A percentile compares a stretch with the other conserved stretches of the same genome.
Conservation (phyloP, 2,797 vertebrate genomes). For the Myripristis jacobus region DNA sequence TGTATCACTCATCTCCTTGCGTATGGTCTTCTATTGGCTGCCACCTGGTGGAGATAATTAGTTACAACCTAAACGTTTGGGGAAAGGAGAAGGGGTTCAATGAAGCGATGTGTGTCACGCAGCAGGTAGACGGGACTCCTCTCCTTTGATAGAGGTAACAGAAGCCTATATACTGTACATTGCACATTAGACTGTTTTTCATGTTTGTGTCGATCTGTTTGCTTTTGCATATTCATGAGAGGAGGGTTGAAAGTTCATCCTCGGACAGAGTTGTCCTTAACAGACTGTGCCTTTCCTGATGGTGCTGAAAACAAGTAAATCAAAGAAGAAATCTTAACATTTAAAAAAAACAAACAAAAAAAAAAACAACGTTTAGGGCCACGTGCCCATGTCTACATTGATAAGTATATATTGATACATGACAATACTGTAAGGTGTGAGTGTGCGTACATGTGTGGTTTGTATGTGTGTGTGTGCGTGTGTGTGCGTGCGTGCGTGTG, state of each 20-base stretch:
- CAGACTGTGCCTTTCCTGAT: slow-evolving; percentile 96
- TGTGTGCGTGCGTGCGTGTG: slow-evolving; percentile 52
- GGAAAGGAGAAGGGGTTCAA: no score
- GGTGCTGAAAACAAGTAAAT: slow-evolving; percentile 89
- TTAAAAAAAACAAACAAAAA: slow-evolving; percentile 65
- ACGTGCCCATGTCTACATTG: slow-evolving; percentile 64
- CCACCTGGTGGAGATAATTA: no score
- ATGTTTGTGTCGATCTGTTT: not conserved
- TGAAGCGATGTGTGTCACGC: no score
- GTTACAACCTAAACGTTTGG: no score
- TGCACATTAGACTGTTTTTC: not conserved
- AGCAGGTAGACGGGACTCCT: no score
- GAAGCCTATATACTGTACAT: slow-evolving; percentile 14
- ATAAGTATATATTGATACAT: slow-evolving; percentile 74
- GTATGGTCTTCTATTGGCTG: no score
- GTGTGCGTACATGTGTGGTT: slow-evolving; percentile 54
- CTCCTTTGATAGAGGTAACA: no score
- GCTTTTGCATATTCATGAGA: slow-evolving; percentile 24
- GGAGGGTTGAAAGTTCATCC: slow-evolving; percentile 68
- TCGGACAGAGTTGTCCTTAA: slow-evolving; percentile 72
- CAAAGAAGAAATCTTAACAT: slow-evolving; percentile 81
- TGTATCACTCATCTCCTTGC: no score
- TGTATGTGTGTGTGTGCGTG: slow-evolving; percentile 55
- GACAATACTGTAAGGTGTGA: slow-evolving; percentile 75
- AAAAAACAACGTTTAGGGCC: slow-evolving; percentile 68